Percentiles rank a stretch among this genome's conserved stretches.
Conservation (phyloP, 2,888 invertebrate species). For the Chrysolina oricalcia region DNA sequence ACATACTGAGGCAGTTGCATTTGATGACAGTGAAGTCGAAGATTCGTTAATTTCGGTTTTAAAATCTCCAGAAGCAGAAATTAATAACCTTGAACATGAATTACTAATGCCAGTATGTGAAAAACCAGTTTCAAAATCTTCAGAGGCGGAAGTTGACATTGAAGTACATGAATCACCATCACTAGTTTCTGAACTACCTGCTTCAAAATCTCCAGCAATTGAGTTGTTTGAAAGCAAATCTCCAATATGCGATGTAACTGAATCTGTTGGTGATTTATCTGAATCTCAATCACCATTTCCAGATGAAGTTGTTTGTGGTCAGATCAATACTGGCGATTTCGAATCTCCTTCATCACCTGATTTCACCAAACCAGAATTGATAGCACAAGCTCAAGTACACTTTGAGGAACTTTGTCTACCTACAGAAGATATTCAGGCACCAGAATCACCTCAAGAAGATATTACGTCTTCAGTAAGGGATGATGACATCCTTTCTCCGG, state of each 20-base stretch:
- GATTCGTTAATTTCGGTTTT: slow-evolving; percentile 19
- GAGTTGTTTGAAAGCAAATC: slow-evolving; percentile 37
- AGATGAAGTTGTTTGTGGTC: slow-evolving; percentile 28
- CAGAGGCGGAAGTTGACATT: not conserved
- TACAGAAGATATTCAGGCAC: slow-evolving; percentile 15
- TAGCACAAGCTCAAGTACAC: slow-evolving; percentile 44
- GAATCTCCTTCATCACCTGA: slow-evolving; percentile 31
- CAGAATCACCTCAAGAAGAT: slow-evolving; percentile 61
- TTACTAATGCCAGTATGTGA: not conserved
- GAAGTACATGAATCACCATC: slow-evolving; percentile 9
- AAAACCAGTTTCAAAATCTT: not conserved
- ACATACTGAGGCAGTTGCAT: not conserved
- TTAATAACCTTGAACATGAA: not conserved
- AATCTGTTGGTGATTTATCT: slow-evolving; percentile 42
- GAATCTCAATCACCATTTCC: slow-evolving; percentile 42
- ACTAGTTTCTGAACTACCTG: slow-evolving; percentile 27
- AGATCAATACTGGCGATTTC: not conserved
- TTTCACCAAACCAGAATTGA: slow-evolving; percentile 39
- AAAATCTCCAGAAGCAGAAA: slow-evolving; percentile 42
- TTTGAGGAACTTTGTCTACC: slow-evolving; percentile 50
- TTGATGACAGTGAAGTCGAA: not conserved
- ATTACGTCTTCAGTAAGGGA: slow-evolving; percentile 69
- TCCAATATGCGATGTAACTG: slow-evolving; percentile 37
- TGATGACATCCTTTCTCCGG: slow-evolving; percentile 50
- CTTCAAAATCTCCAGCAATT: slow-evolving; percentile 35